Evolutionary conservation across 2,888 invertebrate species (phyloP).

Genomic region (Lasioglossum villosulum): DNA sequence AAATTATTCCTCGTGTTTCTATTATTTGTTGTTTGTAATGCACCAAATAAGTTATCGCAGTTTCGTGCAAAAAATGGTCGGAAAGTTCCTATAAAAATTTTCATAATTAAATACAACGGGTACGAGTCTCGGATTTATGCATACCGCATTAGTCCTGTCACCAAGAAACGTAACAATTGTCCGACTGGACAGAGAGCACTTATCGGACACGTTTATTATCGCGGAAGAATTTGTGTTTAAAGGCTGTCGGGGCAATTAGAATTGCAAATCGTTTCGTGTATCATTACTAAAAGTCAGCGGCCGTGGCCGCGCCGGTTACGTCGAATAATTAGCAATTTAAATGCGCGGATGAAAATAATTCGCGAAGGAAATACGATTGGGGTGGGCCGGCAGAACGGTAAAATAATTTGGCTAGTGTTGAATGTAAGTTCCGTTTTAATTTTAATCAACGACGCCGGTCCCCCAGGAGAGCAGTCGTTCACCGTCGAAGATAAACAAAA

Average conservation of each 20-base stretch:
- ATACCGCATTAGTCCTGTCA: background rate
- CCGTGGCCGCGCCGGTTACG: background rate
- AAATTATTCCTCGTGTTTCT: too few relatives aligned
- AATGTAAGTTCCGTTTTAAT: slow-evolving; percentile 6
- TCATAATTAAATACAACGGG: too few relatives aligned
- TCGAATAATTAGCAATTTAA: background rate
- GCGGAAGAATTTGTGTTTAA: background rate
- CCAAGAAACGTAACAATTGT: background rate
- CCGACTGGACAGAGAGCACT: background rate
- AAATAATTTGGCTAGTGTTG: slow-evolving; percentile 6
- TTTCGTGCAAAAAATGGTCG: too few relatives aligned
- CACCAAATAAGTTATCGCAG: too few relatives aligned
- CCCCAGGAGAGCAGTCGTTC: background rate
- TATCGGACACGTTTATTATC: slow-evolving; percentile 6
- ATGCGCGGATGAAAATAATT: slow-evolving; percentile 7
- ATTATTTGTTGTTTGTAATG: too few relatives aligned
- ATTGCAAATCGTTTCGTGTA: slow-evolving; percentile 3
- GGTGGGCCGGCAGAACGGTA: background rate
- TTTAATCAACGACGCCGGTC: background rate
- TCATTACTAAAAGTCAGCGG: background rate
- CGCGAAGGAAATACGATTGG: background rate
- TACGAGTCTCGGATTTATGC: background rate
- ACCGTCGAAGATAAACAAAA: background rate
- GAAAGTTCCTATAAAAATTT: too few relatives aligned
- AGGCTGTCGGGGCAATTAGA: background rate